Conservation (phyloP, 2,797 vertebrate species). For the Hoplostethus mediterraneus region DNA sequence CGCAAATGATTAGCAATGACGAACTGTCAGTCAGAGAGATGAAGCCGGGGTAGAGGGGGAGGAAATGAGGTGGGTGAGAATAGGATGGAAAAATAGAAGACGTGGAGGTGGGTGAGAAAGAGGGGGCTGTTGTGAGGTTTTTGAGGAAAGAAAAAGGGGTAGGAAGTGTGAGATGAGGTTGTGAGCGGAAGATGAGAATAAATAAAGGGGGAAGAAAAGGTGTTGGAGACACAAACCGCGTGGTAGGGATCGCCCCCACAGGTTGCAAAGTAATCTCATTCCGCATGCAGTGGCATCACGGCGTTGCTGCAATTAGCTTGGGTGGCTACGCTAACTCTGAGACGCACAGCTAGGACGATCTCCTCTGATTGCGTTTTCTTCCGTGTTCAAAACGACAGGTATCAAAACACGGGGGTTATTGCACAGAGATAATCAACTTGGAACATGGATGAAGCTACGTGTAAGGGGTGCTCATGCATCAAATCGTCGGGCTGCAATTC, state of each 20-base stretch:
- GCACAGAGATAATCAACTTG: constrained; percentile 51
- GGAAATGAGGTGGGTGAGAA: not conserved
- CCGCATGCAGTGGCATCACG: constrained; percentile 30
- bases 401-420: constrained; percentile 54
- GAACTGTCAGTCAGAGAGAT: constrained; percentile 12
- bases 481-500: constrained; percentile 38
- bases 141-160: constrained; percentile 1
- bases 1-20: constrained; percentile 62
- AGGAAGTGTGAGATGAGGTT: constrained; percentile 21
- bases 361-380: constrained; percentile 62
- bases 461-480: constrained; percentile 14
- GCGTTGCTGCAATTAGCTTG: constrained; percentile 61
- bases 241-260: constrained; percentile 54
- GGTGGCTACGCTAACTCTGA: constrained; percentile 64
- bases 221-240: constrained; percentile 6
- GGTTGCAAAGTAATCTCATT: constrained; percentile 55
- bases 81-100: no score
- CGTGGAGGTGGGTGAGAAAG: not conserved
- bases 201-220: not conserved
- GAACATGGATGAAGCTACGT: constrained; percentile 68
- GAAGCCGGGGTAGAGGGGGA: not conserved
- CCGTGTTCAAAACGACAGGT: constrained; percentile 57
- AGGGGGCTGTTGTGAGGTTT: not conserved
- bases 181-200: not conserved
- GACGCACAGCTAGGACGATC: constrained; percentile 44